These are phyloP conservation scores for Lasioglossum leucozonium DNA, from an alignment of 2,888 invertebrate genomes.

Conservation along the genomic window DNA sequence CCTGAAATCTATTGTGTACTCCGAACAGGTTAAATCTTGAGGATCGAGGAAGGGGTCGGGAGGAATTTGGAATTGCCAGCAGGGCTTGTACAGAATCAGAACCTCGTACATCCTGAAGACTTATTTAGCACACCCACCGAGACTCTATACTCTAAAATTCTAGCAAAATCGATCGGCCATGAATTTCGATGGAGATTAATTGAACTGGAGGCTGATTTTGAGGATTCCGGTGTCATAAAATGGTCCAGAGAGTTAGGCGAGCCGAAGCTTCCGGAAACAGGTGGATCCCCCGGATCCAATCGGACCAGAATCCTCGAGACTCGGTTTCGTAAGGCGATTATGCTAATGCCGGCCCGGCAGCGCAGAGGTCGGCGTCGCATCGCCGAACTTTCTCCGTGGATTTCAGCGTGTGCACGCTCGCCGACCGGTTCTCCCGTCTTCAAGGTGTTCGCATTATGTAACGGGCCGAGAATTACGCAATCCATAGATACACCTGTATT, in stretches of 20 bases:
- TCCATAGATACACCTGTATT: slow-evolving; percentile 3
- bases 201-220: too few species aligned
- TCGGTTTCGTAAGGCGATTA: slow-evolving; percentile 51
- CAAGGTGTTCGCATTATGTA: slow-evolving; percentile 50
- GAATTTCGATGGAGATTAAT: too few species aligned
- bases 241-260: not conserved
- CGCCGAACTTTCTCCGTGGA: slow-evolving; percentile 66
- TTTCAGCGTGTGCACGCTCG: slow-evolving; percentile 29
- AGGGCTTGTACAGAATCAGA: too few species aligned
- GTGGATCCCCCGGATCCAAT: not conserved
- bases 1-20: too few species aligned
- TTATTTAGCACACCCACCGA: too few species aligned
- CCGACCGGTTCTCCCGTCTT: slow-evolving; percentile 50
- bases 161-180: too few species aligned
- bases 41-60: too few species aligned
- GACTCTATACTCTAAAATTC: too few species aligned
- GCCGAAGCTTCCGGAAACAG: slow-evolving; percentile 22
- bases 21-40: too few species aligned
- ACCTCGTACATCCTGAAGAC: too few species aligned
- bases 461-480: slow-evolving; percentile 41
- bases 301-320: not conserved
- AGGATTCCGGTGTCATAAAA: not conserved
- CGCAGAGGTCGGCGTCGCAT: slow-evolving; percentile 63
- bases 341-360: slow-evolving; percentile 57
- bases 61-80: too few species aligned